Evolutionary conservation across 2,888 invertebrate species (phyloP).

Genomic region (Tetragonisca angustula): DNA sequence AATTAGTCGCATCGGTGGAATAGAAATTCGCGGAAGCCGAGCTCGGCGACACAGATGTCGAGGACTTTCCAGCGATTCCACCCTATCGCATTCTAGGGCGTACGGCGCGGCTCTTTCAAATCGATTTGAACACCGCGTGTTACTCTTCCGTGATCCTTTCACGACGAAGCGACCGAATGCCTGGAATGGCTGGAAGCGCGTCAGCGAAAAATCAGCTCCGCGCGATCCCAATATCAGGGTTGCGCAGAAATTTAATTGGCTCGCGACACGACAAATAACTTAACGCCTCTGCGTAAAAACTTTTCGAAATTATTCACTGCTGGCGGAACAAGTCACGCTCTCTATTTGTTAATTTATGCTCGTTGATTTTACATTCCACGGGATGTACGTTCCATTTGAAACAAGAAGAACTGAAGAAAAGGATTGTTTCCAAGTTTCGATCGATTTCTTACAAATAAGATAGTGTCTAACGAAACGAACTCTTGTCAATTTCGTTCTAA

Average conservation of each 20-base stretch:
- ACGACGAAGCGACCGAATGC: constrained; percentile 56
- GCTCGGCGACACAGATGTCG: constrained; percentile 47
- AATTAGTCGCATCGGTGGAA: constrained; percentile 56
- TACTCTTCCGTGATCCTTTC: constrained; percentile 58
- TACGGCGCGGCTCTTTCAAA: constrained; percentile 56
- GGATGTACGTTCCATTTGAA: too few relatives aligned
- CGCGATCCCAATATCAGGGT: constrained; percentile 18
- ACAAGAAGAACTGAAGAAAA: too few relatives aligned
- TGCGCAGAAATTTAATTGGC: constrained; percentile 5
- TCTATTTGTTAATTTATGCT: too few relatives aligned
- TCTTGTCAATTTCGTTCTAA: too few relatives aligned
- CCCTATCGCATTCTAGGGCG: constrained; percentile 61
- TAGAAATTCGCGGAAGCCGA: constrained; percentile 66
- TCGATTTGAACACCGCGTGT: constrained; percentile 55
- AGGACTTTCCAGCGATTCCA: constrained; percentile 54
- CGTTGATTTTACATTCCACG: too few relatives aligned
- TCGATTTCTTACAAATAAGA: too few relatives aligned
- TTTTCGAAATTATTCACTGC: background rate
- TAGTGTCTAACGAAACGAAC: too few relatives aligned
- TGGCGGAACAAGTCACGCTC: too few relatives aligned
- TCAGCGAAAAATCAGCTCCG: constrained; percentile 14
- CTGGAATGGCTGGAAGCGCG: constrained; percentile 38
- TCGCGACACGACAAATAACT: constrained; percentile 34
- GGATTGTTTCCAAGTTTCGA: too few relatives aligned
- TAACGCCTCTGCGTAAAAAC: constrained; percentile 19